Evolutionary conservation across 2,113 vertebrate species (phyloP).

Genomic region (Oryzias javanicus): DNA sequence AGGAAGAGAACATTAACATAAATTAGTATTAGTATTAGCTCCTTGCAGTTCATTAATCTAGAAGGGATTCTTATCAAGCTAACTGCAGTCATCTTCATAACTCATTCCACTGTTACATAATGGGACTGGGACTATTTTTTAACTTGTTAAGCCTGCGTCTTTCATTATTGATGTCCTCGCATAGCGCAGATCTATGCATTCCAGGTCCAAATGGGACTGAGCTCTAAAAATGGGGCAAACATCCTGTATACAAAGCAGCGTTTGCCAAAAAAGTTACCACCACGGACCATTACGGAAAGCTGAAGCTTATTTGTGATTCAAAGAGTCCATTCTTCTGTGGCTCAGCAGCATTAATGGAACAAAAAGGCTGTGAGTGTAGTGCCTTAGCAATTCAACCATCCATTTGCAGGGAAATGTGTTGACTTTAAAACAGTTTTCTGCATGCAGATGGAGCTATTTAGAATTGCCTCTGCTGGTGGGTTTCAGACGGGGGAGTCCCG

Average conservation of each 20-base stretch:
- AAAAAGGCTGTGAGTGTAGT: slow-evolving; percentile 21
- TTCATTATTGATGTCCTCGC: slow-evolving; percentile 69
- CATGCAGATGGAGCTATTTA: slow-evolving; percentile 26
- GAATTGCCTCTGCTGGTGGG: slow-evolving; percentile 19
- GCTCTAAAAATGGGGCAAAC: slow-evolving; percentile 51
- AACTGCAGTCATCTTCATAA: slow-evolving; percentile 45
- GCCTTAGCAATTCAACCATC: slow-evolving; percentile 48
- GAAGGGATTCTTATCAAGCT: slow-evolving; percentile 14
- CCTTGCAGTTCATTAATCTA: slow-evolving; percentile 33
- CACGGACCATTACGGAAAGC: slow-evolving; percentile 53
- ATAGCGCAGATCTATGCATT: slow-evolving; percentile 51
- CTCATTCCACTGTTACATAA: slow-evolving; percentile 59
- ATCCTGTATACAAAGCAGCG: slow-evolving; percentile 44
- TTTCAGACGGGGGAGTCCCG: slow-evolving; percentile 8
- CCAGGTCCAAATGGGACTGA: slow-evolving; percentile 39
- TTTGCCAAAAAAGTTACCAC: slow-evolving; percentile 40
- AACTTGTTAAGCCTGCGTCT: slow-evolving; percentile 51
- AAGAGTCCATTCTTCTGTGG: slow-evolving; percentile 39
- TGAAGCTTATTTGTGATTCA: slow-evolving; percentile 51
- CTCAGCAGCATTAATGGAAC: slow-evolving; percentile 45
- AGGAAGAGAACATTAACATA: slow-evolving; percentile 18
- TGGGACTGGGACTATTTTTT: slow-evolving; percentile 43
- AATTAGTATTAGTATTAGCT: slow-evolving; percentile 14
- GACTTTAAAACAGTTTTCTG: slow-evolving; percentile 40
- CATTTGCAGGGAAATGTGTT: slow-evolving; percentile 51